Evolutionary conservation across 2,888 invertebrate species (phyloP).

Genomic region (Hermodice carunculata): DNA sequence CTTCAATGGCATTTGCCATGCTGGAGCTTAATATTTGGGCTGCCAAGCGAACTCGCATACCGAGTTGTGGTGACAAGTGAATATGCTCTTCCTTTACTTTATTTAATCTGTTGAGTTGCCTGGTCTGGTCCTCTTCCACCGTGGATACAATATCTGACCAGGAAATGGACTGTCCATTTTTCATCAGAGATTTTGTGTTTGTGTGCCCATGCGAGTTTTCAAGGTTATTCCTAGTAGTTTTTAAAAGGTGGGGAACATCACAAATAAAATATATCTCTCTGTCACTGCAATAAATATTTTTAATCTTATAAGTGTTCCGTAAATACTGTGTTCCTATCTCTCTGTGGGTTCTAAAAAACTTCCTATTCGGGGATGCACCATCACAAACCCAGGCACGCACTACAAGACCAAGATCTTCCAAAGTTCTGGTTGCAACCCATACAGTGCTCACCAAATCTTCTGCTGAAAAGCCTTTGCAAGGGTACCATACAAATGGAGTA

Average conservation of each 20-base stretch:
- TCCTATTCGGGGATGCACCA: constrained; percentile 9
- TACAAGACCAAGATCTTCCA: background rate
- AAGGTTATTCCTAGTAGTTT: constrained; percentile 3
- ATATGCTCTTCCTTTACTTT: constrained; percentile 3
- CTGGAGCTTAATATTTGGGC: background rate
- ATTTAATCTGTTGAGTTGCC: background rate
- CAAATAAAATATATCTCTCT: constrained; percentile 11
- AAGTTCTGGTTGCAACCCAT: background rate
- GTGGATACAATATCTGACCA: constrained; percentile 1
- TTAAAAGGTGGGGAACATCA: constrained; percentile 8
- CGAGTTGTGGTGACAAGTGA: background rate
- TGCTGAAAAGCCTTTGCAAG: background rate
- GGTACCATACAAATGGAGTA: constrained; percentile 2
- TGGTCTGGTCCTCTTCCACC: background rate
- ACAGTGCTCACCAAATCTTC: background rate
- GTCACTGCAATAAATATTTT: background rate
- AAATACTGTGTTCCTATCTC: background rate
- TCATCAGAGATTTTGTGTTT: constrained; percentile 1
- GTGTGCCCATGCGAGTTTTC: constrained; percentile 8
- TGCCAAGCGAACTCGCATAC: constrained; percentile 6
- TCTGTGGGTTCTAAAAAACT: constrained; percentile 7
- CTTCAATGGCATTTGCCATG: constrained; percentile 5
- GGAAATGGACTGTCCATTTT: background rate
- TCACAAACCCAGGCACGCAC: constrained; percentile 5
- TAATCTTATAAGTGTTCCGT: background rate